These are phyloP conservation scores for Hemibagrus wyckioides DNA, from an alignment of 2,113 vertebrate genomes.

Conservation along the genomic window DNA sequence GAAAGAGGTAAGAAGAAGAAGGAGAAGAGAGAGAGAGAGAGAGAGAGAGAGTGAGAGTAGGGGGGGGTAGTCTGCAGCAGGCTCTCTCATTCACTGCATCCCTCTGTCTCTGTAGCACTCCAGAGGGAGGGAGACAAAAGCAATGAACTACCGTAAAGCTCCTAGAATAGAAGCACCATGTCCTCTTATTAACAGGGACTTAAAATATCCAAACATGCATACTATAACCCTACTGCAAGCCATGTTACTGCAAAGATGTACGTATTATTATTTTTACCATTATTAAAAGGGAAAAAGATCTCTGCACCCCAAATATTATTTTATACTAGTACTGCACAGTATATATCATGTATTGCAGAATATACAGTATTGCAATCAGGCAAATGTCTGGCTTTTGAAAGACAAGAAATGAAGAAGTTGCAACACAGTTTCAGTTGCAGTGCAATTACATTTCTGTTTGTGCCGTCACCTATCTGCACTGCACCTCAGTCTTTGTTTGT, in stretches of 20 bases:
- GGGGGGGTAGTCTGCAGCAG: conserved; percentile 51
- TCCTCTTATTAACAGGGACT: not conserved
- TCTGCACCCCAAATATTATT: not conserved
- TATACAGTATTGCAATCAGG: not conserved
- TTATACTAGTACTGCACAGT: not conserved
- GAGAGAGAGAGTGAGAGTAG: not conserved
- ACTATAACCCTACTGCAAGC: not conserved
- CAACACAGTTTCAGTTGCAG: not conserved
- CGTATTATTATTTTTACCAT: not conserved
- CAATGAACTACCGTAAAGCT: conserved; percentile 43
- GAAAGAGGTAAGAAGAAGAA: conserved; percentile 19
- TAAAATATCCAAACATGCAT: not conserved
- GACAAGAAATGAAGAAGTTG: not conserved
- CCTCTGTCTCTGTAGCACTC: conserved; percentile 35
- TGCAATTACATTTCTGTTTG: not conserved
- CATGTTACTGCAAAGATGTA: not conserved
- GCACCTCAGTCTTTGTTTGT: not conserved
- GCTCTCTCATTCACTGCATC: conserved; percentile 48
- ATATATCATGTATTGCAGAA: not conserved
- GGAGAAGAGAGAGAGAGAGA: conserved; percentile 9
- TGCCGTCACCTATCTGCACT: not conserved
- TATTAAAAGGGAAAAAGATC: not conserved
- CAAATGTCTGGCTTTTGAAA: not conserved
- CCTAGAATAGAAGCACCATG: conserved; percentile 15
- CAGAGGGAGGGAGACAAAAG: not conserved